Evolutionary conservation across 1,140 invertebrate genomes (phyloP).

Genomic region (Whitmania pigra): DNA sequence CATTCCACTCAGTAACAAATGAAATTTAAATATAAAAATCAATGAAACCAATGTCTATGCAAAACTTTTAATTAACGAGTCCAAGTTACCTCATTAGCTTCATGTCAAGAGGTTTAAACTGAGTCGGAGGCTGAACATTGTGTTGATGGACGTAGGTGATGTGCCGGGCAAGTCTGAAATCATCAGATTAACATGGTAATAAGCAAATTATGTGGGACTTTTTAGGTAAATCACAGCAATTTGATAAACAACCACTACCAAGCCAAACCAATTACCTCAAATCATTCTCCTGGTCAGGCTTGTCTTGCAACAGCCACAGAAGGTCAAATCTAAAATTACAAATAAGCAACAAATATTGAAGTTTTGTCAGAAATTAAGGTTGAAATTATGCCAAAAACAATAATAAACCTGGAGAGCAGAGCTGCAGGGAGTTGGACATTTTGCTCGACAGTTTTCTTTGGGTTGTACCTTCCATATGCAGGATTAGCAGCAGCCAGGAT

Average conservation of each 20-base stretch:
- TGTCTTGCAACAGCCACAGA: constrained; percentile 92
- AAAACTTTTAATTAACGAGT: not conserved
- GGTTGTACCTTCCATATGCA: constrained; percentile 92
- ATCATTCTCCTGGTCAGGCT: constrained; percentile 81
- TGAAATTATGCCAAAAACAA: no score
- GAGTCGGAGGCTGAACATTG: constrained; percentile 66
- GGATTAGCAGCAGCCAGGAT: constrained; percentile 98
- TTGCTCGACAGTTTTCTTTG: constrained; percentile 83
- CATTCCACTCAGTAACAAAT: no score
- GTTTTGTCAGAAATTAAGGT: no score
- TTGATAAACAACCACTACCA: not conserved
- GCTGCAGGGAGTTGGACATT: constrained; percentile 96
- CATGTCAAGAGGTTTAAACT: constrained; percentile 71
- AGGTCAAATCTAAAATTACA: constrained; percentile 61
- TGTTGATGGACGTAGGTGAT: constrained; percentile 96
- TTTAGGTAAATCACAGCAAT: not conserved
- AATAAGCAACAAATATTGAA: no score
- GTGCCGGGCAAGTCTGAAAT: constrained; percentile 72
- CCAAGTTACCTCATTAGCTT: constrained; percentile 60
- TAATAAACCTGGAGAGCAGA: constrained; percentile 63
- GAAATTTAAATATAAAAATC: not conserved
- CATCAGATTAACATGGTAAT: not conserved
- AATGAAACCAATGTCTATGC: not conserved
- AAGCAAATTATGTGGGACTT: not conserved
- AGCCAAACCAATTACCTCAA: constrained; percentile 45